Evolutionary conservation across 1,140 invertebrate genomes (phyloP), one percentile per base, ranked within the genome.

Genomic region (Drosophila tsacasi): DNA sequence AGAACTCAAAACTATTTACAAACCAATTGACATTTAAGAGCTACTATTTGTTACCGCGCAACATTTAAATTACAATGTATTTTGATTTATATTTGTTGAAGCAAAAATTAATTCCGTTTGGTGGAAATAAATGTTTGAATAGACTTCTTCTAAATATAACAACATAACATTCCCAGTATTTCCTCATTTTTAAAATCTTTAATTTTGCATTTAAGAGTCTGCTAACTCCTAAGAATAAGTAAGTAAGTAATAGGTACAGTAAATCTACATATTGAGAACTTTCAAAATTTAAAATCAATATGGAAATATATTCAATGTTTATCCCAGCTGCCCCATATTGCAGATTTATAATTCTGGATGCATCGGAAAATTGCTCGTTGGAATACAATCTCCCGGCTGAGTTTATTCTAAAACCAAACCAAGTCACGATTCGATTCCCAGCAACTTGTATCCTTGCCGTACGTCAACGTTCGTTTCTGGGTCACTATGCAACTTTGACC

Each of bases 401-500:
- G 15, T 23, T 25, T 21, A 55, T 55, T 21, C 17, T 12, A 21
- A n/a, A 27, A 13, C 23, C 23, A 27, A 49, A 39, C 19, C 62
- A 46, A 67, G 67, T 67, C 67, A 71, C 67, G 63, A 71, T 27
- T 71, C 30, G 35, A 49, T 32, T 30, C 44, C 62, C 62, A 46
- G 30, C 81, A 86, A 79, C 73, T 64, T 71, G 59, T 74, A 79
- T 58, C 60, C 49, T 35, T 65, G 77, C 76, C 57, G 84, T 81
- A 76, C 84, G 64, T 77, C 72, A 79, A 77, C 77, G 63, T 54
- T 60, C 47, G 50, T 71, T 89, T 84, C 81, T 87, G 77, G 84
- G 84, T 87, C 84, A 81, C 66, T 79, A 69, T 85, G 84, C 85
- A 89, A 89, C 74, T 79, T 83, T 87, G 84, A 87, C 84, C 84